Evolutionary conservation across 2,888 invertebrate species (phyloP).

Genomic region (Morpho deidamia): DNA sequence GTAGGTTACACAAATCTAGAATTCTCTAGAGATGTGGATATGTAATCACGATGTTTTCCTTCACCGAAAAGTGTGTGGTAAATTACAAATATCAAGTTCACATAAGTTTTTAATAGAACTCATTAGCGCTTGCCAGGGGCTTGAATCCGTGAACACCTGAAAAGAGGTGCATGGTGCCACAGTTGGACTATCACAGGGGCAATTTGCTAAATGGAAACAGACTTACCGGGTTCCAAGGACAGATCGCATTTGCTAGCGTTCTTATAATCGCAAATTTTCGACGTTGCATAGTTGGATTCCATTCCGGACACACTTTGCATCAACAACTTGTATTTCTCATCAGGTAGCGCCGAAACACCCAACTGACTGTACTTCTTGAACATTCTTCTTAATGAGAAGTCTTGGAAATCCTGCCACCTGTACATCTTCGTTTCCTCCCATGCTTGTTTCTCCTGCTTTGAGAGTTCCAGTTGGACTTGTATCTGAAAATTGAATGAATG

Average conservation of each 20-base stretch:
- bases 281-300: slow-evolving; percentile 86
- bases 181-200: too few species aligned
- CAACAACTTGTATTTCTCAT: slow-evolving; percentile 80
- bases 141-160: too few species aligned
- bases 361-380: slow-evolving; percentile 85
- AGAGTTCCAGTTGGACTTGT: slow-evolving; percentile 56
- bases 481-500: slow-evolving; percentile 40
- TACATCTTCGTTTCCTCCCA: slow-evolving; percentile 84
- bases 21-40: too few species aligned
- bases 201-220: background rate
- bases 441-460: slow-evolving; percentile 78
- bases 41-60: too few species aligned
- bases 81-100: too few species aligned
- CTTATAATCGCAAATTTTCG: slow-evolving; percentile 86
- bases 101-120: too few species aligned
- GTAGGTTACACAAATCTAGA: too few species aligned
- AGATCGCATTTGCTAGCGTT: slow-evolving; percentile 82
- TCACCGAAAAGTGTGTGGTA: too few species aligned
- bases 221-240: slow-evolving; percentile 83
- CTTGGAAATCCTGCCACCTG: slow-evolving; percentile 85
- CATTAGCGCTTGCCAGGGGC: too few species aligned
- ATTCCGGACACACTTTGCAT: slow-evolving; percentile 83
- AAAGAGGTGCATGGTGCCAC: too few species aligned
- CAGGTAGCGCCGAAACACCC: slow-evolving; percentile 85
- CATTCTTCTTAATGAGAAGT: slow-evolving; percentile 83